A percentile compares a stretch with the other conserved stretches of the same genome.
Conservation (phyloP, 2,888 invertebrate genomes). For the Acanthosepion pharaonis region DNA sequence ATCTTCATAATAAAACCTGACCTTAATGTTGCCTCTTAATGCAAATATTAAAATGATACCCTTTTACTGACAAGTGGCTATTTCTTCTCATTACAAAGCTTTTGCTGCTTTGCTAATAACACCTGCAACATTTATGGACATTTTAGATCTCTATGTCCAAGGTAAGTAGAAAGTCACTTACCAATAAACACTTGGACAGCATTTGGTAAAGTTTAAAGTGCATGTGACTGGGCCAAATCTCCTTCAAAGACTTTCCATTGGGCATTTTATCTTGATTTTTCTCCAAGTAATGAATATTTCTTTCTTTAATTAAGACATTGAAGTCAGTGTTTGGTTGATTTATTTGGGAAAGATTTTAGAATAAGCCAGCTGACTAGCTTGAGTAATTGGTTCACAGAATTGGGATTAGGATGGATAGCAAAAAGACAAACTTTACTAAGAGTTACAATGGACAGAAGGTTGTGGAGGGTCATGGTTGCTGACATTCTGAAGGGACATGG, state of each 20-base stretch:
- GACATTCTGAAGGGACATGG: no score
- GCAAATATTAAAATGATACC: neutral
- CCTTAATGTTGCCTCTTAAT: neutral
- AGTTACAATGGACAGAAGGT: no score
- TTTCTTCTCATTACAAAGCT: slow-evolving; percentile 33
- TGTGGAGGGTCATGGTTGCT: no score
- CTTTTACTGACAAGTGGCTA: neutral
- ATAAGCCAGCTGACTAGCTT: no score
- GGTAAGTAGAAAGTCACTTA: slow-evolving; percentile 24
- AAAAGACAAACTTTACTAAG: no score
- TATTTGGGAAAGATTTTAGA: no score
- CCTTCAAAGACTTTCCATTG: neutral
- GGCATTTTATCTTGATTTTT: no score
- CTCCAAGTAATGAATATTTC: no score
- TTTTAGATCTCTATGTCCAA: slow-evolving; percentile 12
- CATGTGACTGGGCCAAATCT: neutral
- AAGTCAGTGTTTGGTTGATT: no score
- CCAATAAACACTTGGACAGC: neutral
- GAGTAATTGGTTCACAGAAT: no score
- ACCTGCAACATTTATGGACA: slow-evolving; percentile 7
- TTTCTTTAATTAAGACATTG: no score
- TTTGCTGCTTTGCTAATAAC: neutral
- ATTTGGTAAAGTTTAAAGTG: neutral
- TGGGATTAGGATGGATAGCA: no score
- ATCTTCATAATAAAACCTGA: neutral